Percentiles rank a stretch among this genome's conserved stretches.
Conservation (phyloP, 1,140 invertebrate species). For the Diachasma alloeum region DNA sequence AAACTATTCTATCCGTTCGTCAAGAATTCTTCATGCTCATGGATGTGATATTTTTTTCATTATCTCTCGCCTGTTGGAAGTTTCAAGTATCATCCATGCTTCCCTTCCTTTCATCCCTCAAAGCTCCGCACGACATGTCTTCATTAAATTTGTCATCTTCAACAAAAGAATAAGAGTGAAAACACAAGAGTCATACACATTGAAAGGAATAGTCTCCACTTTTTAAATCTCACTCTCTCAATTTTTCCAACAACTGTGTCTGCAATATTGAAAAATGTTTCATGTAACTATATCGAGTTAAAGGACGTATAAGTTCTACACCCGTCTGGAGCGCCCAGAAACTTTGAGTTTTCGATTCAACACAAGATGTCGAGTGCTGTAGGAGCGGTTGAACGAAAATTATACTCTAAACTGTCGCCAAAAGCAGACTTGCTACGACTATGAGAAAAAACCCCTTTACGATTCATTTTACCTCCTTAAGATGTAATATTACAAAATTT, state of each 20-base stretch:
- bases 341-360: not conserved
- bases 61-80: not conserved
- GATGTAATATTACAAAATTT: too few relatives aligned
- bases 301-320: not conserved
- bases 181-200: not conserved
- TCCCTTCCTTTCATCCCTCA: not conserved
- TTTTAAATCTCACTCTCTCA: too few relatives aligned
- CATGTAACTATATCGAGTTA: not conserved
- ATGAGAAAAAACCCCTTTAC: not conserved
- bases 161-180: not conserved
- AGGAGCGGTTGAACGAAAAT: not conserved
- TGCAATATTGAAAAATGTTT: not conserved
- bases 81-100: not conserved
- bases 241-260: too few relatives aligned
- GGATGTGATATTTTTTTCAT: not conserved
- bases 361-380: not conserved
- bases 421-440: not conserved
- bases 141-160: constrained; percentile 1
- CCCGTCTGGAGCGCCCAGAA: not conserved
- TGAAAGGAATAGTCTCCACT: too few relatives aligned
- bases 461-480: not conserved
- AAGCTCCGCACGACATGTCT: not conserved
- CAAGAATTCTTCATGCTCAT: too few relatives aligned
- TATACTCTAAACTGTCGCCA: not conserved
- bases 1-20: too few relatives aligned